These are phyloP conservation scores for Drosophila oshimai DNA, from an alignment of 1,140 invertebrate species.

Conservation along the genomic window DNA sequence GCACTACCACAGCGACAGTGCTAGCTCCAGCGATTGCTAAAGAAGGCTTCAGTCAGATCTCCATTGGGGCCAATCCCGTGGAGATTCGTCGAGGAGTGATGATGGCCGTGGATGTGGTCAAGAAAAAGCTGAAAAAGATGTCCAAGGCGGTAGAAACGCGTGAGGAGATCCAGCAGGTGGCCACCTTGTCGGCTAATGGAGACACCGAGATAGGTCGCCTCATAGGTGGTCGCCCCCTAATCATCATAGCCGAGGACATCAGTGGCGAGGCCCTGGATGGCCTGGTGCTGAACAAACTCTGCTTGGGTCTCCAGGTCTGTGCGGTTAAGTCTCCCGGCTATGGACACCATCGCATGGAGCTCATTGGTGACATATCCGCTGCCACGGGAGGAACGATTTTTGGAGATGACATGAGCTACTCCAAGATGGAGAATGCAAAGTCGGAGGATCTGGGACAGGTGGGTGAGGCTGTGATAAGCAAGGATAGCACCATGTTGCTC, in stretches of 20 bases:
- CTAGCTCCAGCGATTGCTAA: conserved; percentile 98
- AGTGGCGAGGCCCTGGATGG: conserved; percentile 99
- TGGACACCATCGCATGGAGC: conserved; percentile 98
- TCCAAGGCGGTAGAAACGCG: conserved; percentile 97
- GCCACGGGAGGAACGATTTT: conserved; percentile 98
- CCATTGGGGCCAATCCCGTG: conserved; percentile 98
- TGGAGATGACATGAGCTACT: conserved; percentile 97
- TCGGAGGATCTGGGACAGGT: conserved; percentile 93
- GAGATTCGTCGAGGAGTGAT: conserved; percentile 98
- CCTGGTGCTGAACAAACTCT: conserved; percentile 97
- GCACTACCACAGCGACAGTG: conserved; percentile 99
- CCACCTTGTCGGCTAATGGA: conserved; percentile 99
- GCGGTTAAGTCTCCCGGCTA: conserved; percentile 99
- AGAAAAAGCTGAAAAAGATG: conserved; percentile 92
- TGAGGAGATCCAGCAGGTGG: conserved; percentile 99
- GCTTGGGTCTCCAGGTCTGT: conserved; percentile 97
- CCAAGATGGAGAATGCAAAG: conserved; percentile 98
- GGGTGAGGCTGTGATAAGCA: conserved; percentile 97
- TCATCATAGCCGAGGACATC: conserved; percentile 99
- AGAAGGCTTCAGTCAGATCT: conserved; percentile 99
- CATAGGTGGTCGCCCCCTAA: conserved; percentile 96
- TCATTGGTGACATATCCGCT: conserved; percentile 98
- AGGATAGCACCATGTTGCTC: conserved; percentile 98
- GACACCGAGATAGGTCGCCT: conserved; percentile 95
- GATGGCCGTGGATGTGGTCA: conserved; percentile 96